These are phyloP conservation scores for Pandion haliaetus DNA, from an alignment of 2,113 vertebrate genomes.

Conservation along the genomic window DNA sequence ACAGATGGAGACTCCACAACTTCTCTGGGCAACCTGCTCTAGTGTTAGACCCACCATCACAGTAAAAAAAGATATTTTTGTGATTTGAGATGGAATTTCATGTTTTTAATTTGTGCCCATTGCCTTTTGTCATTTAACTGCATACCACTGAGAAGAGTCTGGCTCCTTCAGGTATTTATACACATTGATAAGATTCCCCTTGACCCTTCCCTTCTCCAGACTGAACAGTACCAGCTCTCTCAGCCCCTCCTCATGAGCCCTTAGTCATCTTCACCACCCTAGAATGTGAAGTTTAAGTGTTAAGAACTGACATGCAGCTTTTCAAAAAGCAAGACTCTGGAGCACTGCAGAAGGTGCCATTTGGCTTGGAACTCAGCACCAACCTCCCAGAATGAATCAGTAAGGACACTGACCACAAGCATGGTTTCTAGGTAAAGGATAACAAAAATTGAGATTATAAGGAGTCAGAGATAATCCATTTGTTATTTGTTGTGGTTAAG, in stretches of 20 bases:
- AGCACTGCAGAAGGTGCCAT: not conserved
- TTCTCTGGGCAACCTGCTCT: not conserved
- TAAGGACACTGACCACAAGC: not conserved
- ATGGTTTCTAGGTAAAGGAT: not conserved
- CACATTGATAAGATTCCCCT: not conserved
- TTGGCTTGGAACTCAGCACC: not conserved
- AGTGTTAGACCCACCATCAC: not conserved
- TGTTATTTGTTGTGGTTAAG: not conserved
- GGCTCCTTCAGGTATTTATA: not conserved
- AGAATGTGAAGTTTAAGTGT: not conserved
- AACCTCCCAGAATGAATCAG: not conserved
- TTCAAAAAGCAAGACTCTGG: not conserved
- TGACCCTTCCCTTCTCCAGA: not conserved
- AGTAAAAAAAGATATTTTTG: not conserved
- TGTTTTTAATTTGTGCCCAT: not conserved
- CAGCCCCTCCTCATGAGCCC: not conserved
- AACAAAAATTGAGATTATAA: not conserved
- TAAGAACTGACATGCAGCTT: not conserved
- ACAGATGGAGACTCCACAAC: not conserved
- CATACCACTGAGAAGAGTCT: not conserved
- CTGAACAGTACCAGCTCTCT: not conserved
- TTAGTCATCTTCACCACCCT: not conserved
- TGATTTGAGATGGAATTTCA: not conserved
- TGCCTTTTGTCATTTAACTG: not conserved
- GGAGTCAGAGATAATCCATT: not conserved